Conservation (phyloP, 2,888 invertebrate species). For the Caenorhabditis afra region DNA sequence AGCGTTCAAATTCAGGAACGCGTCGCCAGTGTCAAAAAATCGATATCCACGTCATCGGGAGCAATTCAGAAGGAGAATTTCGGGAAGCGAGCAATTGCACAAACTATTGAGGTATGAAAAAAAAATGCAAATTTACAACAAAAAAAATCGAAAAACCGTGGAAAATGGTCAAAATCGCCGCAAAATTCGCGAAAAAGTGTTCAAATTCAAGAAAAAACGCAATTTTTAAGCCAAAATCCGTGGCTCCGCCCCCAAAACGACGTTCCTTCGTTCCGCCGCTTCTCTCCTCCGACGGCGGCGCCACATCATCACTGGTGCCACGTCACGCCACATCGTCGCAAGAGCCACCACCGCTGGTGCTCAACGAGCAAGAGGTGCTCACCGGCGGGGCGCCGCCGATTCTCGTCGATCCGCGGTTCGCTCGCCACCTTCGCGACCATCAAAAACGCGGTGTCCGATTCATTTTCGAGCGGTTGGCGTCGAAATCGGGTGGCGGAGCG, state of each 20-base stretch:
- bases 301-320: too few relatives aligned
- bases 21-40: not conserved
- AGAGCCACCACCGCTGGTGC: conserved; percentile 28
- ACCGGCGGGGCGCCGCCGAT: conserved; percentile 17
- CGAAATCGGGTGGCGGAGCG: conserved; percentile 50
- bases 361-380: conserved; percentile 48
- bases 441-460: conserved; percentile 70
- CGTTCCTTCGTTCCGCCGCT: conserved; percentile 19
- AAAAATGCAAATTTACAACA: too few relatives aligned
- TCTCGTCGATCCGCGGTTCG: conserved; percentile 47
- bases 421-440: conserved; percentile 60
- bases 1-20: conserved; percentile 67
- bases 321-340: not conserved
- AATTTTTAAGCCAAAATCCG: too few relatives aligned
- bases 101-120: too few relatives aligned
- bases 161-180: too few relatives aligned
- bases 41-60: not conserved
- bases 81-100: too few relatives aligned
- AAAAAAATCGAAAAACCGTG: too few relatives aligned
- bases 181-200: too few relatives aligned
- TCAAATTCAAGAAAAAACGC: too few relatives aligned
- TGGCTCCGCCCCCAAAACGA: conserved; percentile 10
- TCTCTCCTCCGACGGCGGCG: not conserved
- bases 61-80: too few relatives aligned
- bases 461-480: conserved; percentile 62